Evolutionary conservation across 2,797 vertebrate genomes (phyloP).

Genomic region (Morelia viridis): DNA sequence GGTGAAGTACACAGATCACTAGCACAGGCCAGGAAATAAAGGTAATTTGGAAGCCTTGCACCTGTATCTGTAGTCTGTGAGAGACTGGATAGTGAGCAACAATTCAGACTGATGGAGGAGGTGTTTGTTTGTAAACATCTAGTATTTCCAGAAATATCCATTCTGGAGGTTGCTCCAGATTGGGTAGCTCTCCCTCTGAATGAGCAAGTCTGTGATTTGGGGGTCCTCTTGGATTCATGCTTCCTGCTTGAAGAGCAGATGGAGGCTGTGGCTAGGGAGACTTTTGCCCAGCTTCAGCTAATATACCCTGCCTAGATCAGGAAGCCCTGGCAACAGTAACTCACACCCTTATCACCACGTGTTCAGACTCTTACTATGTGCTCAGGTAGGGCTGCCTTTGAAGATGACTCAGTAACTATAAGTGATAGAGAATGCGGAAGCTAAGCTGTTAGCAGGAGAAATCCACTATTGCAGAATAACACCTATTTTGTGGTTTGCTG

Average conservation of each 20-base stretch:
- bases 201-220: neutral
- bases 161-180: neutral
- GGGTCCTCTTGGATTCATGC: neutral
- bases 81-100: neutral
- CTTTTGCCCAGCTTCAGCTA: neutral
- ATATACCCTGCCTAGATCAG: neutral
- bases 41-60: neutral
- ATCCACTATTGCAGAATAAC: neutral
- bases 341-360: neutral
- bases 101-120: neutral
- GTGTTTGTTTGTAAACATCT: neutral
- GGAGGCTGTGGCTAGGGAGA: neutral
- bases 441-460: neutral
- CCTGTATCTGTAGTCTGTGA: neutral
- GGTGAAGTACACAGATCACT: neutral
- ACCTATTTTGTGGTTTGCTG: too few relatives aligned
- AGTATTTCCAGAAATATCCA: neutral
- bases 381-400: neutral
- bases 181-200: neutral
- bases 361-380: neutral
- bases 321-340: neutral
- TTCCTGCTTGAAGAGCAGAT: neutral
- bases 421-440: neutral
- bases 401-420: neutral
- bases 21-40: neutral